These are phyloP conservation scores for Heliconius erato DNA, from an alignment of 2,888 invertebrate genomes.

Conservation along the genomic window DNA sequence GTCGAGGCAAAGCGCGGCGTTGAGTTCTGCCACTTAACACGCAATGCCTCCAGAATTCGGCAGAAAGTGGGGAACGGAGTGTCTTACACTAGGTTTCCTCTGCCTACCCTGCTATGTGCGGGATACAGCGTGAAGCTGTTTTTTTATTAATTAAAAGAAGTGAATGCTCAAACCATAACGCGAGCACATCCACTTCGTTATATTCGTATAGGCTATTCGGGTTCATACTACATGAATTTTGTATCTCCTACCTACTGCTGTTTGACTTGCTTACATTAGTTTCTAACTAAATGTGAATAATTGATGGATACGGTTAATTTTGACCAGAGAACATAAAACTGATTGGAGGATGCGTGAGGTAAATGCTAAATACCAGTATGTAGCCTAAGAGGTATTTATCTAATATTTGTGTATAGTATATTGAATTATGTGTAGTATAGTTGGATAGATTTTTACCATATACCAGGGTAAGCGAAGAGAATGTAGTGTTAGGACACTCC, in stretches of 20 bases:
- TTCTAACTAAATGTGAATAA: constrained; percentile 55
- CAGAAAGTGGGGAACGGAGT: too few relatives aligned
- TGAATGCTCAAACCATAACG: constrained; percentile 9
- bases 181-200: constrained; percentile 56
- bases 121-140: too few relatives aligned
- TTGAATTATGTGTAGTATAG: too few relatives aligned
- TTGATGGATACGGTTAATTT: constrained; percentile 50
- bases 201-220: constrained; percentile 60
- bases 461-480: too few relatives aligned
- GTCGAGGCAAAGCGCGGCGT: too few relatives aligned
- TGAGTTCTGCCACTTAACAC: too few relatives aligned
- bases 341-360: constrained; percentile 37
- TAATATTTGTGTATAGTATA: not conserved
- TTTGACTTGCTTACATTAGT: constrained; percentile 62
- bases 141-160: too few relatives aligned
- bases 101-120: too few relatives aligned
- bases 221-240: constrained; percentile 67
- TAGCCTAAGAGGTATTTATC: not conserved
- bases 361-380: not conserved
- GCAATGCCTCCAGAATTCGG: too few relatives aligned
- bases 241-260: constrained; percentile 58
- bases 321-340: constrained; percentile 42
- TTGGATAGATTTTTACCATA: too few relatives aligned
- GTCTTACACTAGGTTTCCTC: too few relatives aligned
- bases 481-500: too few relatives aligned